Evolutionary conservation across 2,888 invertebrate genomes (phyloP).

Genomic region (Acheta domesticus): DNA sequence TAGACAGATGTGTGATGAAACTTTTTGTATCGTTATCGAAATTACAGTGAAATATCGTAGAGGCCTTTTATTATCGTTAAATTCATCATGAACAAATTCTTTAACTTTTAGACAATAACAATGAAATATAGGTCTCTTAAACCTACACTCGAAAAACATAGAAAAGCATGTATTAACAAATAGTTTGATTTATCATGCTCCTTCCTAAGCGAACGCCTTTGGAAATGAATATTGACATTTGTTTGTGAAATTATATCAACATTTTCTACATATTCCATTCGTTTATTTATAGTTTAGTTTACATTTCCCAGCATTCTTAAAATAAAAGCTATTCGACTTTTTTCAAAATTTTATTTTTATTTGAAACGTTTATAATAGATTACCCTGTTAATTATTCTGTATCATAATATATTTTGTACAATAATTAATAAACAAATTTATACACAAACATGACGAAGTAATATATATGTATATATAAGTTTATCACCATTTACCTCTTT

Average conservation of each 20-base stretch:
- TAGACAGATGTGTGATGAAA: no score
- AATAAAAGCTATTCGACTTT: not conserved
- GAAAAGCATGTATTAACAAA: not conserved
- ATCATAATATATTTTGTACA: slow-evolving; percentile 18
- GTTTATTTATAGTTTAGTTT: not conserved
- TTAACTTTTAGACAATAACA: slow-evolving; percentile 2
- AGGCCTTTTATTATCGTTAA: no score
- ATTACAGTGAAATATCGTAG: no score
- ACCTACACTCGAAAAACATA: not conserved
- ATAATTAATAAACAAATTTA: slow-evolving; percentile 18
- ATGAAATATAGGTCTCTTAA: not conserved
- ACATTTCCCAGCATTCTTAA: slow-evolving; percentile 5
- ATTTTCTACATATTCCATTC: not conserved
- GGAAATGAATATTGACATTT: not conserved
- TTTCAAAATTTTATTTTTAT: slow-evolving; percentile 18
- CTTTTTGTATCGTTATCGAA: no score
- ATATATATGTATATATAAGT: slow-evolving; percentile 18
- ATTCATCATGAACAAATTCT: not conserved
- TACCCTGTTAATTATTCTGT: slow-evolving; percentile 18
- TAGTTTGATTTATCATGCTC: not conserved
- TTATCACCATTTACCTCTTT: slow-evolving; percentile 5
- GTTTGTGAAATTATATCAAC: not conserved
- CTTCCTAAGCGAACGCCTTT: not conserved
- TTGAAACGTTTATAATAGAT: slow-evolving; percentile 11
- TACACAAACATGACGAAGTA: slow-evolving; percentile 7